Evolutionary conservation across 2,797 vertebrate species (phyloP), one percentile per base, ranked within the genome.

Genomic region (Enteromius paludinosus): DNA sequence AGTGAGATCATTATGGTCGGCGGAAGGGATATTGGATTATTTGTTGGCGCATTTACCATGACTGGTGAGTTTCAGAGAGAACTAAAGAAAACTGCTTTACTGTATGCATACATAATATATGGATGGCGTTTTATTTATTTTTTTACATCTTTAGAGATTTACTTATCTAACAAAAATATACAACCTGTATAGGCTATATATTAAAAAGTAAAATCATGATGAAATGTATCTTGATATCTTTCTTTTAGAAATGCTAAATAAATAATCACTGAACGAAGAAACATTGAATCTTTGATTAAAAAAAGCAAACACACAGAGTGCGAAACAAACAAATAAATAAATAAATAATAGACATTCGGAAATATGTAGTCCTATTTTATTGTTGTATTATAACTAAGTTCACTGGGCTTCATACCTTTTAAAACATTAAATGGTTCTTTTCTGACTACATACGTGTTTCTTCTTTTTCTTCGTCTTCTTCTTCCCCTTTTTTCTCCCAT

Each of bases 21-120:
- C 7, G 98, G 97, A 74, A 95, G 98, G 88, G 97, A 99, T 85
- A 99, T 99, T 72, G 98, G 98, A 52, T 92, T 99, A 87, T 94
- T 99, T 81, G 98, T 99, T 70, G 98, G 98, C 59, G 98, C 94
- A 89, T 99, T 99, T 87, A 99, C 98, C 14, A 99, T 99, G 98
- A 99, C 98, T 35, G 98, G 98, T 99, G 66, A 87, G 89, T 86
- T 66, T 83, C 35, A 28, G 17, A 11, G 9, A 41, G 43, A 64
- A 43, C 33, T 6, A 1, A 30, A 28, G 0, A 45, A 20, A 65
- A 61, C 30, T 64, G n/a, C n/a, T 18, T 70, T 5, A 20, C 10
- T 52, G 14, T 47, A 15, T 81, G 30, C 83, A 47, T 74, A 11
- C 66, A 9, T 69, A 8, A 52, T 10, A 61, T 64, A 18, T 25